These are phyloP conservation scores for Montipora capricornis DNA, from an alignment of 64 coral and sea anemone genomes.

Conservation along the genomic window DNA sequence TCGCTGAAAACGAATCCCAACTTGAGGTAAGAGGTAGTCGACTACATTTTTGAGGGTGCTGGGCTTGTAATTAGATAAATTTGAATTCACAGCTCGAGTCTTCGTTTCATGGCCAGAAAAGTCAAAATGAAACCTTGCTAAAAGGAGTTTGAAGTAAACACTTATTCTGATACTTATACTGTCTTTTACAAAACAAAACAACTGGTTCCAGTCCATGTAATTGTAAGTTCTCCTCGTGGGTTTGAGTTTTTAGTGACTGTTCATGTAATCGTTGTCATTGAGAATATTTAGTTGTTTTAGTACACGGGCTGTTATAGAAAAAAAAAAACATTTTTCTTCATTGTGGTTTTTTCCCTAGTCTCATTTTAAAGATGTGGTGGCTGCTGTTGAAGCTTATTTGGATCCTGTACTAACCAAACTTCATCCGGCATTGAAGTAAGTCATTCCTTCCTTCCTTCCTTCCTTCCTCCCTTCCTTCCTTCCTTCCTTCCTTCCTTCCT, in stretches of 20 bases:
- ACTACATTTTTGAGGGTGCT: no score
- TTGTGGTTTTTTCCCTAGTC: conserved; percentile 51
- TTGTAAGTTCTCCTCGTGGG: no score
- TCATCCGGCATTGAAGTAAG: conserved; percentile 81
- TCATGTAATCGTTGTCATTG: no score
- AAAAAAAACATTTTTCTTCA: not conserved
- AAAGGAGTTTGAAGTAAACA: not conserved
- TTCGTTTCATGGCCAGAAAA: no score
- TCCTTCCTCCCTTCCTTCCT: not conserved
- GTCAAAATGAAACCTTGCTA: not conserved
- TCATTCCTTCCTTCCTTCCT: not conserved
- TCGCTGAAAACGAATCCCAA: conserved; percentile 65
- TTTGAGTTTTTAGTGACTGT: no score
- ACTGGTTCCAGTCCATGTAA: not conserved
- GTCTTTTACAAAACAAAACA: not conserved
- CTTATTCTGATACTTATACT: no score
- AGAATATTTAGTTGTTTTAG: not conserved
- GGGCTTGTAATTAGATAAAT: not conserved
- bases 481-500: not conserved
- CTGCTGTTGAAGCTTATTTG: conserved; percentile 86
- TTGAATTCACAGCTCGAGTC: not conserved
- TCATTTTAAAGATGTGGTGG: conserved; percentile 80
- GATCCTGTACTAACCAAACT: conserved; percentile 85
- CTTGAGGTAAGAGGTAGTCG: conserved; percentile 44
- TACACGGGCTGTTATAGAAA: not conserved